Base-by-base conservation (phyloP, 2,113 vertebrate species). In the Nannospalax galili region DNA sequence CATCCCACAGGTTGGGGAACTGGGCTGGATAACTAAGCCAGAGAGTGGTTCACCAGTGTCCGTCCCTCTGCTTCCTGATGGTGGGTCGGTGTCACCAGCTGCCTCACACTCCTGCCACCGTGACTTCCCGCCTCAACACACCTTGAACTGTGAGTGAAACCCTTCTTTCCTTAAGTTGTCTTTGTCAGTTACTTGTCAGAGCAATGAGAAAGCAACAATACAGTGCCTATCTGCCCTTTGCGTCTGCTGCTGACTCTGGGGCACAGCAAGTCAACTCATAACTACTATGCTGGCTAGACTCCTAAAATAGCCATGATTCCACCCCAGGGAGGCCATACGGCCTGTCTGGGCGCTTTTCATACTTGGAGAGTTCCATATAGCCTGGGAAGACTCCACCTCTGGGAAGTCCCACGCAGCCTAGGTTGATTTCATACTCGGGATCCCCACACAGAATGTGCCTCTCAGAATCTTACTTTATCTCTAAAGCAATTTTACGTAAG, bases 401-500 rank as follows among this genome's bases (percentile, higher is more conserved):
- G 48, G 48, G 48, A 11, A 52, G 48, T 11, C 48, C 48, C 48
- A 52, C 48, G 6, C 48, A 52, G 48, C 48, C 48, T 52, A 11
- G 48, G 48, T 52, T 62, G 60, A 62, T 62, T 62, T 17, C 60
- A 62, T 17, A 22, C 60, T 4, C 15, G 60, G 70, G 7, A 22
- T 1, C 17, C 28, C 48, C 48, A 52, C 48, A 52, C 6, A 52
- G 48, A 52, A 52, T 52, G 48, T 52, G 48, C 48, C n/a, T n/a
- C n/a, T n/a, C n/a, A 74, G 69, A 48, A 84, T 62, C 84, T 24
- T 86, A 24, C 58, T 62, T 90, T 37, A 79, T 64, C 67, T 90
- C 52, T 37, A 87, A 86, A 88, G 45, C 0, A 87, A 40, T 79
- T 78, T 91, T 88, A 69, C 69, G 5, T 79, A 86, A 93, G 80